Evolutionary conservation across 2,888 invertebrate genomes (phyloP), one percentile per base, ranked within the genome.

Genomic region (Pseudanteris insignis): DNA sequence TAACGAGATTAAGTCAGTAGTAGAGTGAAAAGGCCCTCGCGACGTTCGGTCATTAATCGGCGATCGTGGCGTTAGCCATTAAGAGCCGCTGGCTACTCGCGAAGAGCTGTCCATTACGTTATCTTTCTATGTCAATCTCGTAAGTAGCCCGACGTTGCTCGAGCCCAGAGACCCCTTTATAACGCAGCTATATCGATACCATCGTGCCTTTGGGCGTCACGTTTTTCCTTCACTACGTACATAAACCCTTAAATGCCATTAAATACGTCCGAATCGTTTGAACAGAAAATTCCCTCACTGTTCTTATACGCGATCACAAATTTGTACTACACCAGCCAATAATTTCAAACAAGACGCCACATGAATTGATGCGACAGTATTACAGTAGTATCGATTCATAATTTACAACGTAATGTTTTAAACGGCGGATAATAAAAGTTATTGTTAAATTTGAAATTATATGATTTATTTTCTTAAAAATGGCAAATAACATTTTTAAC

Each of bases 111-210:
- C 78, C 78, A 79, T 79, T 79, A 78, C 72, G 72, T 65, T 79
- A 79, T 79, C 79, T 77, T 67, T 63, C 50, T 75, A 64, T 75
- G 78, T 79, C 78, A 77, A 79, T 79, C 79, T 79, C 67, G 71
- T 77, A 79, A 79, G 79, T 78, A 78, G 78, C 76, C n/a, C 71
- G 74, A 73, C 69, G 18, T 68, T 67, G 67, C 66, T 68, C 71
- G 72, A 67, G 64, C 11, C 37, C n/a, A n/a, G 51, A 51, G 44
- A 37, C 51, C 63, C 60, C 55, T 63, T 65, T 63, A 63, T 47
- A 63, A 60, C 58, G 47, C 55, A 55, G 54, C 63, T 63, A 65
- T 63, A 61, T 47, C 47, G 63, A 65, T 65, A 50, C 33, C 40
- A 60, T 65, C 60, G 41, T 48, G 7, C 15, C 43, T 30, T 15